Conservation (phyloP, 2,888 invertebrate species). For the Tuta absoluta region DNA sequence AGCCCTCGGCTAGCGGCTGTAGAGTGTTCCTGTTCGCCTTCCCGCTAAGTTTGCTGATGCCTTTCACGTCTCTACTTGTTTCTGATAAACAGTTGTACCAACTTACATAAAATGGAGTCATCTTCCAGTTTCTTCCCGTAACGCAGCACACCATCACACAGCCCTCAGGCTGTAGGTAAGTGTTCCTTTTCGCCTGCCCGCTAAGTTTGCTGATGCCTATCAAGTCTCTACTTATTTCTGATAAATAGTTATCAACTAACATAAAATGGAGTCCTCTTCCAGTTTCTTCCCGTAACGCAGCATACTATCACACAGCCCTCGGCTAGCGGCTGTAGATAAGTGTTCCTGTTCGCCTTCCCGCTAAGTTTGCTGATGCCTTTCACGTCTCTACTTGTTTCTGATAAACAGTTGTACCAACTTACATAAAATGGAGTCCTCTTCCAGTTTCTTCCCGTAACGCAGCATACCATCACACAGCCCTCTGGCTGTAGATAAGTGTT, state of each 20-base stretch:
- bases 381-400: conserved; percentile 63
- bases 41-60: conserved; percentile 97
- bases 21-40: conserved; percentile 98
- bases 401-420: conserved; percentile 48
- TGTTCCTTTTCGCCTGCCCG: conserved; percentile 97
- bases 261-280: conserved; percentile 96
- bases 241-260: no score
- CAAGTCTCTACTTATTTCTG: conserved; percentile 84
- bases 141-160: conserved; percentile 97
- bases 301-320: conserved; percentile 99
- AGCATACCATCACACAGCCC: conserved; percentile 99
- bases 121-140: conserved; percentile 98
- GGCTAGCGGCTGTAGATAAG: conserved; percentile 99
- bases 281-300: conserved; percentile 96
- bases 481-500: conserved; percentile 99
- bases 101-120: conserved; percentile 93
- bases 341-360: conserved; percentile 97
- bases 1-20: conserved; percentile 99
- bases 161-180: conserved; percentile 98
- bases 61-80: conserved; percentile 82
- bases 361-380: conserved; percentile 98
- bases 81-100: neutral
- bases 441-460: conserved; percentile 96
- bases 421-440: conserved; percentile 97
- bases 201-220: conserved; percentile 98